phyloP scores from a whole-genome alignment of 1,140 invertebrate species.

The Zaprionus inermis region DNA sequence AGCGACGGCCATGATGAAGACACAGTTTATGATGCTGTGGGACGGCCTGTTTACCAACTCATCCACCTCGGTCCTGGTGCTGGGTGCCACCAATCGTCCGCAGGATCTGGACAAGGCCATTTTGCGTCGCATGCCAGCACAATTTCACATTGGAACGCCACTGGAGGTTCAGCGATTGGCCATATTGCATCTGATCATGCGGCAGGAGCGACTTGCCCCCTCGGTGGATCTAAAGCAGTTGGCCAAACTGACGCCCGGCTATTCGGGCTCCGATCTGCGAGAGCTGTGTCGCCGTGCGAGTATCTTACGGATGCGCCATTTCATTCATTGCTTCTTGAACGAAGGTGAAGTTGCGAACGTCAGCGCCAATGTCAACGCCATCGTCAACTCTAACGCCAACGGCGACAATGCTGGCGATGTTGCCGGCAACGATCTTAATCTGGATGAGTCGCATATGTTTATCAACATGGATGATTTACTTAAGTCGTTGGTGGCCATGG shows the following conservation, averaged over 20 bases:
- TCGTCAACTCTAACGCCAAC: no score
- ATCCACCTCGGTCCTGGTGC: constrained; percentile 86
- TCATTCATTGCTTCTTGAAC: constrained; percentile 29
- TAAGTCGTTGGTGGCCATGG: constrained; percentile 87
- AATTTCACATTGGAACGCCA: constrained; percentile 95
- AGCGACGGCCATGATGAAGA: constrained; percentile 99
- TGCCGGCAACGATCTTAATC: neutral
- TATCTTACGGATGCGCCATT: constrained; percentile 92
- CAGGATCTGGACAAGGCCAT: constrained; percentile 97
- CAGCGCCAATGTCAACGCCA: no score
- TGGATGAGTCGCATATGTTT: constrained; percentile 84
- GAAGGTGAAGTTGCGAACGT: neutral
- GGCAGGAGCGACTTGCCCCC: constrained; percentile 88
- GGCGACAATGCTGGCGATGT: neutral
- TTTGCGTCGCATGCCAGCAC: constrained; percentile 97
- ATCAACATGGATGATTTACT: constrained; percentile 87
- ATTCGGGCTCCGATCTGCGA: constrained; percentile 95
- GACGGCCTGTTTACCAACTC: constrained; percentile 93
- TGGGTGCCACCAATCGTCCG: constrained; percentile 95
- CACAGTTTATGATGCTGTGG: constrained; percentile 94
- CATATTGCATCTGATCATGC: constrained; percentile 91
- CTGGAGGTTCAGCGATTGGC: constrained; percentile 89
- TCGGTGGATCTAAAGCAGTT: constrained; percentile 90
- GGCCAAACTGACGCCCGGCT: constrained; percentile 90
- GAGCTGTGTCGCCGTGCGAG: constrained; percentile 96